These are phyloP conservation scores for Callocephalon fimbriatum DNA, from an alignment of 2,113 vertebrate genomes.

Conservation along the genomic window DNA sequence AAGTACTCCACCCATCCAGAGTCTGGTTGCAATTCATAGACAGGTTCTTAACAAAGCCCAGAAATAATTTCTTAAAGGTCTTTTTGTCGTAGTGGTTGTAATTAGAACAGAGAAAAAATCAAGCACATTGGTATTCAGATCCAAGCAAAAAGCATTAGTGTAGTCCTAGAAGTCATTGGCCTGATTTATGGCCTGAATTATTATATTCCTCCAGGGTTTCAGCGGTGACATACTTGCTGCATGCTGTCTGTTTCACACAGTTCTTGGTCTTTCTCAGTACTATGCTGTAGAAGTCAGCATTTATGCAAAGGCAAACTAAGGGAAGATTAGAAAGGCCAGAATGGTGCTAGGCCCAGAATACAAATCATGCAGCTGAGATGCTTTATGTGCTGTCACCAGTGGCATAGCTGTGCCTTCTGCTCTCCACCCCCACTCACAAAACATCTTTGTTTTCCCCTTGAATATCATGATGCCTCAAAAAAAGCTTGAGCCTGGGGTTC, in stretches of 20 bases:
- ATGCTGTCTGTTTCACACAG: background rate
- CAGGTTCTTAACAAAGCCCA: background rate
- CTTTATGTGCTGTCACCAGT: background rate
- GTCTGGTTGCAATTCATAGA: background rate
- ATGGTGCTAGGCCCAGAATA: background rate
- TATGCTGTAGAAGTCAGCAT: background rate
- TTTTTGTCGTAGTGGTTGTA: background rate
- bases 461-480: background rate
- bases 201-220: conserved; percentile 1
- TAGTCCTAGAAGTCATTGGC: conserved; percentile 16
- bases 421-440: background rate
- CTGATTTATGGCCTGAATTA: conserved; percentile 64
- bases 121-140: conserved; percentile 17
- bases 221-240: background rate
- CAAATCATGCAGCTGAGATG: background rate
- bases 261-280: background rate
- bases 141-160: conserved; percentile 13
- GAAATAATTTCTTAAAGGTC: background rate
- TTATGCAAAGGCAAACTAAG: background rate
- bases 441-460: background rate
- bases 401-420: background rate
- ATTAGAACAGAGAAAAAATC: background rate
- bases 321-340: background rate
- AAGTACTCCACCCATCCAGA: background rate
- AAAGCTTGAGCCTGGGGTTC: conserved; percentile 1